Percentiles rank a stretch among this genome's conserved stretches.
phyloP scores from a whole-genome alignment of 2,113 vertebrate species.

The Cololabis saira region DNA sequence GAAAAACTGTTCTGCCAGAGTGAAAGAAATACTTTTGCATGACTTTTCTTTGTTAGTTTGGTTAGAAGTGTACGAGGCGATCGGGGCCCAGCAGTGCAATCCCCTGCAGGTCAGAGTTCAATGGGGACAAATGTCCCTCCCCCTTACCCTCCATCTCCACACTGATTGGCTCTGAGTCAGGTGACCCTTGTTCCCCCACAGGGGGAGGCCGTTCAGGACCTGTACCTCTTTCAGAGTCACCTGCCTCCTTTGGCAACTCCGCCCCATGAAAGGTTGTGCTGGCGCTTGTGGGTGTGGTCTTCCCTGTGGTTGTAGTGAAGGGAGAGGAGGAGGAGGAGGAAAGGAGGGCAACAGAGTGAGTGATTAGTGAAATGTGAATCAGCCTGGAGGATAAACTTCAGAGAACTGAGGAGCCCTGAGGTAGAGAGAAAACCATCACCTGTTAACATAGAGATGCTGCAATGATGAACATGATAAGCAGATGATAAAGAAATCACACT shows the following conservation, averaged over 20 bases:
- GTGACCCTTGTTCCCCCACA: conserved; percentile 82
- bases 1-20: conserved; percentile 45
- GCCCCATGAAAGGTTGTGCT: conserved; percentile 81
- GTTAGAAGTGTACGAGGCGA: conserved; percentile 63
- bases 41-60: conserved; percentile 49
- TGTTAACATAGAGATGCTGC: conserved; percentile 40
- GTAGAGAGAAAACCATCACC: conserved; percentile 40
- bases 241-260: conserved; percentile 80
- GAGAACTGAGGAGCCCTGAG: conserved; percentile 58
- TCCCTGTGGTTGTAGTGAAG: conserved; percentile 83
- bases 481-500: not conserved
- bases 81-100: conserved; percentile 77
- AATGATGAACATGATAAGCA: conserved; percentile 48
- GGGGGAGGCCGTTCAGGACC: conserved; percentile 82
- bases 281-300: conserved; percentile 84
- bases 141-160: conserved; percentile 91
- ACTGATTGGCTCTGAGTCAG: conserved; percentile 86
- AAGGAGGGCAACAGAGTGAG: conserved; percentile 79
- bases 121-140: conserved; percentile 69
- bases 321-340: conserved; percentile 49
- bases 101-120: conserved; percentile 70
- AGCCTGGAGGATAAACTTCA: conserved; percentile 60
- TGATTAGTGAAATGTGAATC: conserved; percentile 80
- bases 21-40: conserved; percentile 14
- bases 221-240: conserved; percentile 84